A percentile compares a stretch with the other conserved stretches of the same genome.
These are phyloP conservation scores for Eupleurogrammus muticus DNA, from an alignment of 2,797 vertebrate genomes.

Conservation along the genomic window DNA sequence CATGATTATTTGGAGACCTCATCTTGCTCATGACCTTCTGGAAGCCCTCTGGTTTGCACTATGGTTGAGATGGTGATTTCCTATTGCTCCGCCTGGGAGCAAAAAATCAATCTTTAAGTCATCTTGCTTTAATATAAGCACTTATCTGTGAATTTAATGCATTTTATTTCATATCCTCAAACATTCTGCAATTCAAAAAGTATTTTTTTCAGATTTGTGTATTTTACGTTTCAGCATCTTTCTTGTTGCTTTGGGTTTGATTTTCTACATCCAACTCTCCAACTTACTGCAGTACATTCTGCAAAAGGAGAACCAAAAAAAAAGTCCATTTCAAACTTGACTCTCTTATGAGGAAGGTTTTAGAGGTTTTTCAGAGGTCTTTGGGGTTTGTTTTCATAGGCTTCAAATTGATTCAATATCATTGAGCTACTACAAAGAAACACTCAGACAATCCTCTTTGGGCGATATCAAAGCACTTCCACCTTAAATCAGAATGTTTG, in stretches of 20 bases:
- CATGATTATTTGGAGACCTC: too few relatives aligned
- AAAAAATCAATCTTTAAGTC: conserved; percentile 32
- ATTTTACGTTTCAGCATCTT: not conserved
- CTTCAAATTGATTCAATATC: conserved; percentile 12
- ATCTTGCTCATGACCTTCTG: too few relatives aligned
- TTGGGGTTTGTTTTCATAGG: not conserved
- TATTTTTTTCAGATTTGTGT: not conserved
- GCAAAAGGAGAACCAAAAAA: not conserved
- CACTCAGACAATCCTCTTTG: not conserved
- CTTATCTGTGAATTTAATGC: not conserved
- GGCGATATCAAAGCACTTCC: conserved; percentile 4
- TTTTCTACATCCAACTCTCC: not conserved
- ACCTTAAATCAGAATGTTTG: conserved; percentile 31
- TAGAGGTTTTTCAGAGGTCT: not conserved
- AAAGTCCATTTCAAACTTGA: conserved; percentile 9
- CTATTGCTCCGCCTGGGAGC: conserved; percentile 11
- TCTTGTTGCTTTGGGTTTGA: not conserved
- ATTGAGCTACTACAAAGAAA: conserved; percentile 6
- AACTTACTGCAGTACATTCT: not conserved
- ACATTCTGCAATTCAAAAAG: not conserved
- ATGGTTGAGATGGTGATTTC: conserved; percentile 12
- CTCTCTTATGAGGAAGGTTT: conserved; percentile 4
- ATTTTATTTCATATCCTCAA: not conserved
- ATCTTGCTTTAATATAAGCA: conserved; percentile 4
- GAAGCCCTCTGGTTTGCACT: conserved; percentile 11